These are phyloP conservation scores for Halictus quadricinctus DNA, from an alignment of 2,888 invertebrate genomes.

Conservation along the genomic window DNA sequence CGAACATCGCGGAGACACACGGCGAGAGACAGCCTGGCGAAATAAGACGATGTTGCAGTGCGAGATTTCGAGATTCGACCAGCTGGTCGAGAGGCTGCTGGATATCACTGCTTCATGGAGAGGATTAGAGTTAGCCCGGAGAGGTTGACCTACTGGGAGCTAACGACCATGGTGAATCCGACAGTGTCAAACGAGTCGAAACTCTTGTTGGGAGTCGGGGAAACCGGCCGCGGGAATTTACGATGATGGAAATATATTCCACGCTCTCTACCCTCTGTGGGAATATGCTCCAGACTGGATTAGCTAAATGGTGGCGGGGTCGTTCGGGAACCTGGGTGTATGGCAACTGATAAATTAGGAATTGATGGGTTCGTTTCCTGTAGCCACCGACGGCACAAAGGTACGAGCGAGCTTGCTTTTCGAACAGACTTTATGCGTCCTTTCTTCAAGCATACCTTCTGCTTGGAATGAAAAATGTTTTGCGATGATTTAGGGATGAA, in stretches of 20 bases:
- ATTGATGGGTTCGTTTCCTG: not conserved
- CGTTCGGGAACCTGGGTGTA: not conserved
- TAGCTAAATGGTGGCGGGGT: not conserved
- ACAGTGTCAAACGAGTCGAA: slow-evolving; percentile 36
- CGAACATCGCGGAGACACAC: not conserved
- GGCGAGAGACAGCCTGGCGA: slow-evolving; percentile 42
- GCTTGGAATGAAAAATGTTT: too few species aligned
- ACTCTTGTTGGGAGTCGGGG: slow-evolving; percentile 32
- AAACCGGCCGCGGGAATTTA: slow-evolving; percentile 37
- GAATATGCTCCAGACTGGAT: not conserved
- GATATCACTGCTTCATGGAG: slow-evolving; percentile 33
- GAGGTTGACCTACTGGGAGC: slow-evolving; percentile 18
- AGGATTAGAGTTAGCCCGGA: slow-evolving; percentile 40
- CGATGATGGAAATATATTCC: slow-evolving; percentile 18
- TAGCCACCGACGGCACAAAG: not conserved
- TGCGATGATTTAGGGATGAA: too few species aligned
- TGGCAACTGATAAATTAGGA: not conserved
- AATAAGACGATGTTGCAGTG: slow-evolving; percentile 34
- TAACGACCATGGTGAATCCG: not conserved
- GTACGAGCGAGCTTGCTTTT: not conserved
- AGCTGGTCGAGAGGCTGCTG: slow-evolving; percentile 32
- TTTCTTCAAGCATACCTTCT: too few species aligned
- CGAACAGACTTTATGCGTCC: not conserved
- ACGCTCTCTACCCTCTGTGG: not conserved
- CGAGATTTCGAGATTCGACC: slow-evolving; percentile 25